Conservation (phyloP, 2,113 vertebrate genomes). For the Ciconia stormi region DNA sequence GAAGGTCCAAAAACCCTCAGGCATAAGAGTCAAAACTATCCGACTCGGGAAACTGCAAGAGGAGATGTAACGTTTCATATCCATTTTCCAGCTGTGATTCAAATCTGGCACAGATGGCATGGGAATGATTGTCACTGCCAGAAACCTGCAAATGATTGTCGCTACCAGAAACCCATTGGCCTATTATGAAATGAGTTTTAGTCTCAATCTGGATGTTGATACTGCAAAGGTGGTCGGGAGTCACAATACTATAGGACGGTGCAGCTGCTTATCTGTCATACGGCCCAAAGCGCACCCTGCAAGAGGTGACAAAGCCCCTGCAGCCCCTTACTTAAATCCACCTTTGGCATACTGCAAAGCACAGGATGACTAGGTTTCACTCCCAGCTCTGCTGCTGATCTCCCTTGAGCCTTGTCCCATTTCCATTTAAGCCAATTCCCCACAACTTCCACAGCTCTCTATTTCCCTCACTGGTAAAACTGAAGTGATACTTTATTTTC, state of each 20-base stretch:
- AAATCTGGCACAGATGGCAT: slow-evolving; percentile 35
- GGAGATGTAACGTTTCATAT: not conserved
- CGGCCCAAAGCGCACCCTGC: rapidly evolving
- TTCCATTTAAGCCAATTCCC: not conserved
- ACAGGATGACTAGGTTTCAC: not conserved
- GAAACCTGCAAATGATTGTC: not conserved
- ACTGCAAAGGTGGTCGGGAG: not conserved
- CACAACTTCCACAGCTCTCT: not conserved
- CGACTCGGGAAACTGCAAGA: not conserved
- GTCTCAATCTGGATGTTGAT: not conserved
- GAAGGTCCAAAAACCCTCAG: not conserved
- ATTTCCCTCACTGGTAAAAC: not conserved
- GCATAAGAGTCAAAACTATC: not conserved
- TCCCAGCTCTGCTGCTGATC: not conserved
- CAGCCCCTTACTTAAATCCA: not conserved
- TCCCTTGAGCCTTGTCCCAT: slow-evolving; percentile 35
- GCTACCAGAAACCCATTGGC: not conserved
- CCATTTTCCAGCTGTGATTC: not conserved
- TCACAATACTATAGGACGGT: not conserved
- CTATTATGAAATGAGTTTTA: not conserved
- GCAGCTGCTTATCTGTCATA: not conserved
- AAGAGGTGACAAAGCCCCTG: not conserved
- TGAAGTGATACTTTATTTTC: not conserved
- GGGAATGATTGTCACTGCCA: not conserved
- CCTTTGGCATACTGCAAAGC: not conserved